Evolutionary conservation across 2,113 vertebrate species (phyloP), one percentile per base, ranked within the genome.

Genomic region (Rhodinocichla rosea): DNA sequence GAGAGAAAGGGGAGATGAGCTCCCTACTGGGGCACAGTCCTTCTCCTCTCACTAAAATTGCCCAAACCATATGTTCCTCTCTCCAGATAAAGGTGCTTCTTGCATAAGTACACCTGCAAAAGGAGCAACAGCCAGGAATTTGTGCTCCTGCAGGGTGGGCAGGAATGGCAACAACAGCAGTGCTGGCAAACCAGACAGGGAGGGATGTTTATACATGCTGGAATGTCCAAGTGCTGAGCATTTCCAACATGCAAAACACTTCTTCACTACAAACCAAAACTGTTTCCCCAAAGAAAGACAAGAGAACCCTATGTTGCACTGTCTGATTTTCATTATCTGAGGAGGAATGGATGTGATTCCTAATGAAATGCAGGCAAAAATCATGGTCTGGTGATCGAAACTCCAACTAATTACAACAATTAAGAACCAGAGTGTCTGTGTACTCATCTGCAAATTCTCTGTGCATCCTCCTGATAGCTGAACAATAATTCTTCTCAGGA

Each of bases 361-460:
- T 68, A 78, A 87, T 27, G 59, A 92, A 85, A 95, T 35, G 47
- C 82, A 56, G 0, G 8, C 79, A 87, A 89, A 94, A 94, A 92
- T 74, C 71, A 75, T 13, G 56, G 63, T 67, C 75, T 83, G 71
- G 59, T 77, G 90, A 90, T 78, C 0, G 7, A 94, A 94, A 83
- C 62, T 64, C 68, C 60, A 94, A 15, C 79, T 96, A 91, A 96
- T 94, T 53, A 56, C 68, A 86, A 49, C 86, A 82, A 53, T 85
- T 92, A 91, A 91, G 71, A 82, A 39, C 4, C 37, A 76, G 76
- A 67, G 68, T 53, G 76, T 37, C 79, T 90, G 63, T 69, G 60
- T 77, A 23, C 65, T 94, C 82, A 77, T 95, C 87, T 79, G 85
- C 64, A 65, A 47, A 37, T 62, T 82, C 73, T 69, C 42, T 77